Percentiles rank a stretch among this genome's conserved stretches.
These are phyloP conservation scores for Tetropium fuscum DNA, from an alignment of 2,888 invertebrate genomes.

Conservation along the genomic window DNA sequence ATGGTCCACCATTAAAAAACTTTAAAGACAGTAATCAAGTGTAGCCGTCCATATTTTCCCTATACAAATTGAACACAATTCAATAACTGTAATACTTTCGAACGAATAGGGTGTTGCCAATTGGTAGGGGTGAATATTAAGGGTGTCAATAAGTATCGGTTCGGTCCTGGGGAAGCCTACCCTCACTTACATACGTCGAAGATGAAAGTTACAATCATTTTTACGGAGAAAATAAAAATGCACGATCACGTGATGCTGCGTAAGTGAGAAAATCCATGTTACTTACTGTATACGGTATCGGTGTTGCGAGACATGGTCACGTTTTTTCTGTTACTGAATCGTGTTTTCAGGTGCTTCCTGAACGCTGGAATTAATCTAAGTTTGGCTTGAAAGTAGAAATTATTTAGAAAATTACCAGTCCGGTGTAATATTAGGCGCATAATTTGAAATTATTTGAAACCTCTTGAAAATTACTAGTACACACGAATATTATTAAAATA, in stretches of 20 bases:
- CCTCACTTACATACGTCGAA: slow-evolving; percentile 32
- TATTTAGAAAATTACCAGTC: slow-evolving; percentile 45
- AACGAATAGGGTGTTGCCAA: slow-evolving; percentile 48
- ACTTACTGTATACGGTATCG: not conserved
- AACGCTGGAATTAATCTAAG: slow-evolving; percentile 37
- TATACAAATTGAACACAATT: slow-evolving; percentile 47
- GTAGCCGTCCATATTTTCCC: slow-evolving; percentile 49
- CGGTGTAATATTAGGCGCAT: slow-evolving; percentile 42
- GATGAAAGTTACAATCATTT: slow-evolving; percentile 5
- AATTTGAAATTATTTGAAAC: slow-evolving; percentile 46
- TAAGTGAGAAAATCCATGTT: not conserved
- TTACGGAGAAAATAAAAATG: not conserved
- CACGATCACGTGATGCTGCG: not conserved
- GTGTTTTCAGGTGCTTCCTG: slow-evolving; percentile 38
- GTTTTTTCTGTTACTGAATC: slow-evolving; percentile 25
- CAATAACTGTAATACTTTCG: slow-evolving; percentile 48
- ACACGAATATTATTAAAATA: slow-evolving; percentile 52
- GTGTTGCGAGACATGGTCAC: not conserved
- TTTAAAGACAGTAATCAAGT: slow-evolving; percentile 44
- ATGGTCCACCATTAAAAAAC: slow-evolving; percentile 31
- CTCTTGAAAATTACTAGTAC: slow-evolving; percentile 45
- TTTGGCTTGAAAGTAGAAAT: slow-evolving; percentile 38
- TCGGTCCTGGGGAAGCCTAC: slow-evolving; percentile 44
- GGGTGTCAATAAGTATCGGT: slow-evolving; percentile 59
- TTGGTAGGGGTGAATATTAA: slow-evolving; percentile 47